A percentile compares a stretch with the other conserved stretches of the same genome.
Conservation (phyloP, 2,113 vertebrate genomes). For the Pseudorasbora parva region DNA sequence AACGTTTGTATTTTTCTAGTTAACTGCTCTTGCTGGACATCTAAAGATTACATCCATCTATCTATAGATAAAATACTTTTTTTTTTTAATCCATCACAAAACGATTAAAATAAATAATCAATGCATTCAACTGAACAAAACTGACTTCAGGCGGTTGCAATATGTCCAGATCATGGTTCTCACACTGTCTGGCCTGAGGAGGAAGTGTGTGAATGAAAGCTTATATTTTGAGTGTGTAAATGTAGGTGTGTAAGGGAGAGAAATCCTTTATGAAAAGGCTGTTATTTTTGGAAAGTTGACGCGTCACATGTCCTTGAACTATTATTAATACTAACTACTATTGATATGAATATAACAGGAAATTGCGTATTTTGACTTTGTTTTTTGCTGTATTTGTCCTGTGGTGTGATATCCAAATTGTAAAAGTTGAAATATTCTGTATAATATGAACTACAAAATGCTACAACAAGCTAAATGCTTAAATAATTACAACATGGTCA, state of each 20-base stretch:
- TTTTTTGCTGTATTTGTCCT: background rate
- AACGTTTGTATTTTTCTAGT: background rate
- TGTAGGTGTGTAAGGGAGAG: background rate
- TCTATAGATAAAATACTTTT: no score
- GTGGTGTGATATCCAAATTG: background rate
- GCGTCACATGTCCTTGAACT: background rate
- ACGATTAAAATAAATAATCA: background rate
- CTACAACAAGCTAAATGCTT: background rate
- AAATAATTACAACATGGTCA: background rate
- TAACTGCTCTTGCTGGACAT: background rate
- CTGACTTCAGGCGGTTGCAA: background rate
- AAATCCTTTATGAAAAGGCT: background rate
- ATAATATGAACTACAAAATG: background rate
- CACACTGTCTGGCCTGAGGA: background rate
- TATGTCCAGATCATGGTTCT: background rate
- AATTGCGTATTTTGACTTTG: background rate
- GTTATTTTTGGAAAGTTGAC: background rate
- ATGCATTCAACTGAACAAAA: background rate
- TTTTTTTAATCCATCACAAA: background rate
- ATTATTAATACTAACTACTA: background rate
- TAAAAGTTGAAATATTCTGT: background rate
- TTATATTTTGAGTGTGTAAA: slow-evolving; percentile 29
- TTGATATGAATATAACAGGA: background rate
- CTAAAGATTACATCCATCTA: background rate
- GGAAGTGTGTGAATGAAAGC: background rate